Evolutionary conservation across 2,113 vertebrate species (phyloP).

Genomic region (Polypterus bichir): DNA sequence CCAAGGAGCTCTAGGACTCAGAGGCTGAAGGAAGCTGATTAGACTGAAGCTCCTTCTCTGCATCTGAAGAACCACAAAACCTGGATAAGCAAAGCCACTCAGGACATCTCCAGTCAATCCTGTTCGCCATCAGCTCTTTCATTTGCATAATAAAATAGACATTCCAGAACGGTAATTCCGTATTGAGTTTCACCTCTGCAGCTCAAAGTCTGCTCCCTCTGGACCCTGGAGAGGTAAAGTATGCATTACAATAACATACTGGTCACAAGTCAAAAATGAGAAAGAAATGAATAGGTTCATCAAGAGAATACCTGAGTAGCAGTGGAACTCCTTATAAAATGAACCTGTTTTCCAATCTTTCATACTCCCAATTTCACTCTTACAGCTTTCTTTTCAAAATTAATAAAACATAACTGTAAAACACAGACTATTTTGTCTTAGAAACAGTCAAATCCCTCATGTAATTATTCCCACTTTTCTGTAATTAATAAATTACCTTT

Average conservation of each 20-base stretch:
- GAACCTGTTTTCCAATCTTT: too few species aligned
- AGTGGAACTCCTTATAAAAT: too few species aligned
- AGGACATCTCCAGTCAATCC: slow-evolving; percentile 6
- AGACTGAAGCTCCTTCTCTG: background rate
- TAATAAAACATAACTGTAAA: too few species aligned
- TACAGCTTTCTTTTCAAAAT: too few species aligned
- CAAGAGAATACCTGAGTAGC: too few species aligned
- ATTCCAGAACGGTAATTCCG: slow-evolving; percentile 2
- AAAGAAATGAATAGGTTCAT: background rate
- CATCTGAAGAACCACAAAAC: background rate
- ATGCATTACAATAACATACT: background rate
- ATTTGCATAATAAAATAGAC: slow-evolving; percentile 17
- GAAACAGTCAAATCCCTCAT: too few species aligned
- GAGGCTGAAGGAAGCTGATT: slow-evolving; percentile 11
- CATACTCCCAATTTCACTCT: too few species aligned
- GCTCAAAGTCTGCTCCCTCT: slow-evolving; percentile 13
- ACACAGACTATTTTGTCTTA: too few species aligned
- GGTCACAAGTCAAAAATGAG: background rate
- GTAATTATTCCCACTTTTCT: too few species aligned
- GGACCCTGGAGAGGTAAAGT: slow-evolving; percentile 6
- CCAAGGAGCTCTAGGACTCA: slow-evolving; percentile 4
- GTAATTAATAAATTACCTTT: too few species aligned
- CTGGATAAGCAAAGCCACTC: background rate
- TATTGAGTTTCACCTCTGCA: slow-evolving; percentile 4
- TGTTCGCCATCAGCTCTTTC: slow-evolving; percentile 9